Evolutionary conservation across 2,797 vertebrate species (phyloP).

Genomic region (Chrosomus eos): DNA sequence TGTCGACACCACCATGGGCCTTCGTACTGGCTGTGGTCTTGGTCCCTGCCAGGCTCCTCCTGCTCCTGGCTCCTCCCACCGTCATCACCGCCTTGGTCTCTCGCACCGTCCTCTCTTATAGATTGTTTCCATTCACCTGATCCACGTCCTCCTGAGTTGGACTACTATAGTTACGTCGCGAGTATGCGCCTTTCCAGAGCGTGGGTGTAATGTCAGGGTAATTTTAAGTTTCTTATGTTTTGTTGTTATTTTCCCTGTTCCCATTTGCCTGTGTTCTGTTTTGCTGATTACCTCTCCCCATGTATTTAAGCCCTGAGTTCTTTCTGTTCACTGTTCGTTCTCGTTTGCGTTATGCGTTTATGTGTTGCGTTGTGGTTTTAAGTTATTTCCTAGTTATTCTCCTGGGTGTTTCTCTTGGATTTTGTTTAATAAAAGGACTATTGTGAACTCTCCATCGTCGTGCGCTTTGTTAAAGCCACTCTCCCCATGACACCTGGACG

Average conservation of each 20-base stretch:
- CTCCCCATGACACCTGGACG: background rate
- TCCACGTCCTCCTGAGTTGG: background rate
- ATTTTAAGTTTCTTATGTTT: background rate
- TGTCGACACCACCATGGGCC: background rate
- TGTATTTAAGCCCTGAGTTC: background rate
- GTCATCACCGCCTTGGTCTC: background rate
- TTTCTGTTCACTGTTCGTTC: background rate
- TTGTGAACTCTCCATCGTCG: background rate
- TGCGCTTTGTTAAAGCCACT: conserved; percentile 1
- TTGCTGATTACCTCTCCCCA: background rate
- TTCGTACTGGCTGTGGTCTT: background rate
- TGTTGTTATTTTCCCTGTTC: background rate
- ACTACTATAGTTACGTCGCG: background rate
- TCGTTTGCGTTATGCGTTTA: background rate
- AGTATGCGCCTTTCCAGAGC: background rate
- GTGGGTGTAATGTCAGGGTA: background rate
- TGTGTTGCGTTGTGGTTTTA: background rate
- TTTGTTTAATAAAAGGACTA: conserved; percentile 9
- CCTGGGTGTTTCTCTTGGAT: background rate
- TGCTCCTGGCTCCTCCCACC: background rate
- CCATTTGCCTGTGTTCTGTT: background rate
- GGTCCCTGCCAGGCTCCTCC: background rate
- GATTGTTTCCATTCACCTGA: background rate
- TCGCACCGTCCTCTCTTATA: background rate
- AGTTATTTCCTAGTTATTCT: background rate